Conservation (phyloP, 2,888 invertebrate species). For the Pinctada fucata region DNA sequence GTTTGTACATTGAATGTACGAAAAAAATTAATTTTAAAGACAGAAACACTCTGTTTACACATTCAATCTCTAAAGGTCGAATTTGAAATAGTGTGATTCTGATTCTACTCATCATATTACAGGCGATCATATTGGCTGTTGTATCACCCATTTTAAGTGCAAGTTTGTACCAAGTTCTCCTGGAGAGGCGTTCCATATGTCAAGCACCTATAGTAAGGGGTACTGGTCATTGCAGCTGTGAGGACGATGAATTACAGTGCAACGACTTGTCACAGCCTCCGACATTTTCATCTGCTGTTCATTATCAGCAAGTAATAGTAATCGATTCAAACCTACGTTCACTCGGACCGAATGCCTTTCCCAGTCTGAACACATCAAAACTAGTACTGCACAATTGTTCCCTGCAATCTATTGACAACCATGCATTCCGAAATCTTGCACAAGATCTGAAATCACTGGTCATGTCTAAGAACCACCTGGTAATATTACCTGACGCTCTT, state of each 20-base stretch:
- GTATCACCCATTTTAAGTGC: no score
- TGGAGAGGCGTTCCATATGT: conserved; percentile 8
- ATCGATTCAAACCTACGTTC: conserved; percentile 4
- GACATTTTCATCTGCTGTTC: not conserved
- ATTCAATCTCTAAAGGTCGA: no score
- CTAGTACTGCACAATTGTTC: not conserved
- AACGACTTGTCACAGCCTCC: not conserved
- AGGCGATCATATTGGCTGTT: no score
- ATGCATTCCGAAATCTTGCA: conserved; percentile 1
- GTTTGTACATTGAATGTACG: no score
- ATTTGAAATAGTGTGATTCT: no score
- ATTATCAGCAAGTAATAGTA: conserved; percentile 10
- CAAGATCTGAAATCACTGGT: conserved; percentile 30
- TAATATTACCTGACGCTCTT: conserved; percentile 42
- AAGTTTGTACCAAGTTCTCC: no score
- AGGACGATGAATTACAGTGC: conserved; percentile 9
- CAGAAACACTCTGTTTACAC: no score
- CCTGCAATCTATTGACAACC: not conserved
- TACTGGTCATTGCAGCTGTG: conserved; percentile 18
- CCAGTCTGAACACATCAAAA: conserved; percentile 1
- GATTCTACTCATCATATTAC: no score
- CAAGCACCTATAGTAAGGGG: not conserved
- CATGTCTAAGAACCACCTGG: conserved; percentile 43
- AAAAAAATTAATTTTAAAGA: no score
- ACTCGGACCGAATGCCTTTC: not conserved